Base-by-base conservation (phyloP, 2,113 vertebrate species). In the Dasyornis broadbenti region DNA sequence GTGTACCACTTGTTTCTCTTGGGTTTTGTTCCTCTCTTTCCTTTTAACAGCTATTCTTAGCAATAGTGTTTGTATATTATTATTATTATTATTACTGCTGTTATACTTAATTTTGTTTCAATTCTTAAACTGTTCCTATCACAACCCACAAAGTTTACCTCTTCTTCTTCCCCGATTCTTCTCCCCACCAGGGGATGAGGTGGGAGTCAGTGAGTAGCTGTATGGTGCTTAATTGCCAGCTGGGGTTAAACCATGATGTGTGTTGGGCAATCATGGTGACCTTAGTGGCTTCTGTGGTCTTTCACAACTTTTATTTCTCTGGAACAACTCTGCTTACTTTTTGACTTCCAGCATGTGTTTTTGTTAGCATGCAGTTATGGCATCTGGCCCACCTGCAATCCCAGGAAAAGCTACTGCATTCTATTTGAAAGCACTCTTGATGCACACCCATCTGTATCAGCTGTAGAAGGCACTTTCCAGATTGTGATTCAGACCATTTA, bases 211-310 rank as follows among this genome's bases (percentile, higher is more conserved):
- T 11, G 28, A 53, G 28, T 60, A 20, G 6, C 30, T 82, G 26
- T 15, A 21, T 42, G 31, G n/a, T 23, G 18, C 26, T 44, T 27
- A 16, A 6, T 11, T 77, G 35, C 35, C 35, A 49, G 35, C 18
- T 83, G 40, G 63, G 12, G 35, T 76, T 54, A 61, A 82, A 54
- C 26, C 40, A 69, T 24, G 11, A 54, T 21, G 30, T 19, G 31
- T 1, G 0, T 3, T 39, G 39, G 33, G 14, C 0, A 0, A 5
- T 31, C 63, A 16, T 5, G 9, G 35, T 63, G 52, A 69, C 28
- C 9, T 73, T 75, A 45, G 18, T 71, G 35, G 42, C 16, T 68
- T 82, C 28, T 60, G 30, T 39, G 35, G n/a, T 39, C 33, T 82
- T 87, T 89, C 40, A 44, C 19, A 70, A 53, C 4, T 15, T 3